Percentiles rank a stretch among this genome's conserved stretches.
These are phyloP conservation scores for Archaeoteleia sp. DNA, from an alignment of 2,888 invertebrate genomes.

Conservation along the genomic window DNA sequence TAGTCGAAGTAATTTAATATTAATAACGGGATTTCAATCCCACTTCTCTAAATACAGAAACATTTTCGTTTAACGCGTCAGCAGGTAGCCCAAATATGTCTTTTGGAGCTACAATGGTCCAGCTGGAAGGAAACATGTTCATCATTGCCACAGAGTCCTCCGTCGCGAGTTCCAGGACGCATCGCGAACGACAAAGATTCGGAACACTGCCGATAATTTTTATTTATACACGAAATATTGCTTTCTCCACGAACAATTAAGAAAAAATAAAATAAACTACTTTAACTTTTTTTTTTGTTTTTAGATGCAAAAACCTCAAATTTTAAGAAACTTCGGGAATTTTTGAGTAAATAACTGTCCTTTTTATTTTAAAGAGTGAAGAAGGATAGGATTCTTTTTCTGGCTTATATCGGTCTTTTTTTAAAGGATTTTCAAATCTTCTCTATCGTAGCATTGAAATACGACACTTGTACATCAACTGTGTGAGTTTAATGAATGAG, in stretches of 20 bases:
- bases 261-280: background rate
- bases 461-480: slow-evolving; percentile 39
- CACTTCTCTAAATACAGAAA: too few species aligned
- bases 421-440: slow-evolving; percentile 18
- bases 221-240: slow-evolving; percentile 72
- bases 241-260: background rate
- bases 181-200: slow-evolving; percentile 71
- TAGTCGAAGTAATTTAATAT: background rate
- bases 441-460: slow-evolving; percentile 23
- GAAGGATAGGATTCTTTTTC: slow-evolving; percentile 15
- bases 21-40: background rate
- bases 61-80: slow-evolving; percentile 69
- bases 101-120: slow-evolving; percentile 57
- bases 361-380: slow-evolving; percentile 3
- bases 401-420: slow-evolving; percentile 15
- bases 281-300: slow-evolving; percentile 14
- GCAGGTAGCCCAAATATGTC: slow-evolving; percentile 63
- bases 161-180: slow-evolving; percentile 71
- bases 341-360: slow-evolving; percentile 26
- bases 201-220: slow-evolving; percentile 73
- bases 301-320: background rate
- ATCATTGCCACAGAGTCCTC: slow-evolving; percentile 76
- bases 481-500: slow-evolving; percentile 36
- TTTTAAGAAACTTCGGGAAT: background rate
- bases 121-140: slow-evolving; percentile 69